Conservation (phyloP, 53 echinoderm and acorn worm genomes). For the Apostichopus leukothele region DNA sequence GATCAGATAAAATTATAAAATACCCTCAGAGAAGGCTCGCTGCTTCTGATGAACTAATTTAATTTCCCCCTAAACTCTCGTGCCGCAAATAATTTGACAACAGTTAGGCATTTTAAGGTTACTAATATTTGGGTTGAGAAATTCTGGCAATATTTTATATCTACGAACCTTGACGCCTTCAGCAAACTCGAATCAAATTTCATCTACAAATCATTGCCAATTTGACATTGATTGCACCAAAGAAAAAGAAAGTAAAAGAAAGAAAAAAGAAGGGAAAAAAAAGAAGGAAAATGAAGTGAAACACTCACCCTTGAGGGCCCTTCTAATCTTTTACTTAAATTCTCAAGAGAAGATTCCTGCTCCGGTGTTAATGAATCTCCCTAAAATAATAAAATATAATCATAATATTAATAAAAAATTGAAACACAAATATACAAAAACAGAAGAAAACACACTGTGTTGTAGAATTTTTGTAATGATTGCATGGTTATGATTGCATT, state of each 20-base stretch:
- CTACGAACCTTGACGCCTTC: no score
- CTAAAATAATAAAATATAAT: conserved; percentile 46
- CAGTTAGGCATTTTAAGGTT: no score
- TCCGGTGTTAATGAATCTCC: conserved; percentile 62
- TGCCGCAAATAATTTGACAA: no score
- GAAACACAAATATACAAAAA: neutral
- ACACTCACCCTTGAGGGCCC: conserved; percentile 91
- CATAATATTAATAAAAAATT: neutral
- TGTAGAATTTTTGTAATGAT: no score
- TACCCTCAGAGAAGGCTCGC: no score
- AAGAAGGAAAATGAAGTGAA: neutral
- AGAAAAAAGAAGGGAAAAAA: neutral
- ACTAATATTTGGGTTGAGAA: no score
- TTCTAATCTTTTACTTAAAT: conserved; percentile 73
- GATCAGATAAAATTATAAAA: no score
- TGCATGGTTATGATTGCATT: no score
- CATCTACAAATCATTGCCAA: neutral
- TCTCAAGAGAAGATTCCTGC: conserved; percentile 73
- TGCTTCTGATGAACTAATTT: no score
- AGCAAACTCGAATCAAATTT: neutral
- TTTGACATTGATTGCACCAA: neutral
- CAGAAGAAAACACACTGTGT: no score
- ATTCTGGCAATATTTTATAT: no score
- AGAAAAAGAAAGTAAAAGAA: neutral
- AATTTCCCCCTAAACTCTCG: no score